phyloP scores from a whole-genome alignment of 2,888 invertebrate genomes.

The Cataglyphis cursor region DNA sequence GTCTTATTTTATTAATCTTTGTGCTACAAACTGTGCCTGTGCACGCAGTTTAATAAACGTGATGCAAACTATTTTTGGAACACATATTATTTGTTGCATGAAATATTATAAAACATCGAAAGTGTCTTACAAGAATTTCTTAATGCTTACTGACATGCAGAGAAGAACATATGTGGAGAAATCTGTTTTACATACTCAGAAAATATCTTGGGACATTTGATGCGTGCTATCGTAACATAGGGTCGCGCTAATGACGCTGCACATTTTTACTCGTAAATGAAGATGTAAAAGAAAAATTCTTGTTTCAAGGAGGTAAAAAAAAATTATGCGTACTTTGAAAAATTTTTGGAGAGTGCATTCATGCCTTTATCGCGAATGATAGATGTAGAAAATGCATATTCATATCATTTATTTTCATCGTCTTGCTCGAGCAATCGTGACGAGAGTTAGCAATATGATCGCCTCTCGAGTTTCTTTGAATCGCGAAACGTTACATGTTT shows the following conservation, averaged over 20 bases:
- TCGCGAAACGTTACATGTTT: not conserved
- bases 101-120: not conserved
- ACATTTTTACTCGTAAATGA: conserved; percentile 10
- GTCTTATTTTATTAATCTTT: not conserved
- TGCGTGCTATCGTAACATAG: not conserved
- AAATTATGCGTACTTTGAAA: conserved; percentile 54
- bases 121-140: conserved; percentile 2
- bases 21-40: not conserved
- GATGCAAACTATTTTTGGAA: not conserved
- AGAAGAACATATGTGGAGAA: conserved; percentile 18
- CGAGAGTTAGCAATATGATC: not conserved
- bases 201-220: conserved; percentile 5
- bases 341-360: conserved; percentile 37
- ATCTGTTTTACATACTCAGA: conserved; percentile 3
- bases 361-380: conserved; percentile 57
- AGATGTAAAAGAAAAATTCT: conserved; percentile 51
- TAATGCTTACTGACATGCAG: not conserved
- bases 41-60: not conserved
- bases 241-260: not conserved
- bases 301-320: conserved; percentile 33
- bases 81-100: not conserved
- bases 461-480: not conserved
- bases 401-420: conserved; percentile 58
- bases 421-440: not conserved
- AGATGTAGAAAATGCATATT: conserved; percentile 69